Percentiles rank a stretch among this genome's conserved stretches.
Conservation (phyloP, 2,113 vertebrate species). For the Bufo bufo region DNA sequence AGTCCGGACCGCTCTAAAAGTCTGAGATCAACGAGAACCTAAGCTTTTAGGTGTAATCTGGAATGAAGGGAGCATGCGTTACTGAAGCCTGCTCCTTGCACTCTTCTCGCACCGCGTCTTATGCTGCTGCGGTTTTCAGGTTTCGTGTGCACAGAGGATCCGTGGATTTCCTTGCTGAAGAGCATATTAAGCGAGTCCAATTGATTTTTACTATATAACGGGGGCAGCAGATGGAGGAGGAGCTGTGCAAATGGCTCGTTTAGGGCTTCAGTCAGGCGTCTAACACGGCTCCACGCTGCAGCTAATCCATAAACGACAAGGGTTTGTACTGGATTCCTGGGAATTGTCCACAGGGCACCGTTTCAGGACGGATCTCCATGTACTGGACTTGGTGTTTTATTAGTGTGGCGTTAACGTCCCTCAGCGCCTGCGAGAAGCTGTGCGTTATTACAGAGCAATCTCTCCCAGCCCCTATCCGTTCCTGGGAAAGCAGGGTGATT, state of each 20-base stretch:
- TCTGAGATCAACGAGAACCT: too few species aligned
- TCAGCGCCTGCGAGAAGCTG: too few species aligned
- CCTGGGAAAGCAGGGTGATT: too few species aligned
- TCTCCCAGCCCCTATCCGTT: too few species aligned
- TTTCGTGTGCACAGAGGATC: not conserved
- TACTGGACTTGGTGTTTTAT: not conserved
- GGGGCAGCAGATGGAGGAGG: constrained; percentile 6
- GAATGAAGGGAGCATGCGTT: too few species aligned
- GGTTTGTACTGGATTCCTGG: constrained; percentile 30
- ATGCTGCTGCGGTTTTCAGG: not conserved
- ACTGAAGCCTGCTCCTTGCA: too few species aligned
- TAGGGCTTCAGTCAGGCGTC: constrained; percentile 13
- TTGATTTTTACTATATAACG: constrained; percentile 27
- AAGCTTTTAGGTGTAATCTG: too few species aligned
- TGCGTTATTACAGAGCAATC: too few species aligned
- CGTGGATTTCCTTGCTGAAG: not conserved
- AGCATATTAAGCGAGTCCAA: constrained; percentile 17
- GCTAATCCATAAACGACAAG: constrained; percentile 38
- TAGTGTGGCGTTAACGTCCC: not conserved
- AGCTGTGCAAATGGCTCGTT: constrained; percentile 24
- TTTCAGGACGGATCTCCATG: not conserved
- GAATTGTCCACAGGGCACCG: not conserved
- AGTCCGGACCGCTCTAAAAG: too few species aligned
- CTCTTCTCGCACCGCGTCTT: too few species aligned
- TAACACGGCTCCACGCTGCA: not conserved